Conservation (phyloP, 2,888 invertebrate species). For the Drymonia ruficornis region DNA sequence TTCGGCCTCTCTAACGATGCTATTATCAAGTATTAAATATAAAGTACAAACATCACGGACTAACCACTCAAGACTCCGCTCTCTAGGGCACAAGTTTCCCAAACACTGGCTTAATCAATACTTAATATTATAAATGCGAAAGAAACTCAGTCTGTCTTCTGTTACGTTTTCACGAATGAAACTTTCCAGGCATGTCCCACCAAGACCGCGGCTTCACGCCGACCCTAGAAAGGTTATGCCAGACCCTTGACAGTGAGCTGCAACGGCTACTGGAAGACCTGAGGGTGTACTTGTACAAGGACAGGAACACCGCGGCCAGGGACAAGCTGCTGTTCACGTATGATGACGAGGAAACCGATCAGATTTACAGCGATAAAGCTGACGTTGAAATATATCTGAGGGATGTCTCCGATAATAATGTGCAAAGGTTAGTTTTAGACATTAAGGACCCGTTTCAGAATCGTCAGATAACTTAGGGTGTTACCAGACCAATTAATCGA, state of each 20-base stretch:
- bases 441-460: too few species aligned
- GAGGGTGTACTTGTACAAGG: slow-evolving; percentile 87
- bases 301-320: slow-evolving; percentile 58
- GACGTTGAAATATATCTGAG: slow-evolving; percentile 82
- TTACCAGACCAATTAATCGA: too few species aligned
- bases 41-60: too few species aligned
- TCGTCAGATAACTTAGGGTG: too few species aligned
- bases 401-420: slow-evolving; percentile 72
- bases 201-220: slow-evolving; percentile 93
- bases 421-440: slow-evolving; percentile 69
- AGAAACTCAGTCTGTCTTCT: too few species aligned
- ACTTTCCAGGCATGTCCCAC: slow-evolving; percentile 84
- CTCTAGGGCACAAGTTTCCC: too few species aligned
- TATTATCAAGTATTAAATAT: too few species aligned
- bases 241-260: slow-evolving; percentile 86
- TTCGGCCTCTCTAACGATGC: too few species aligned
- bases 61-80: too few species aligned
- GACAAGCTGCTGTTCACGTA: slow-evolving; percentile 59
- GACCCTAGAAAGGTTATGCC: slow-evolving; percentile 88
- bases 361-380: slow-evolving; percentile 74
- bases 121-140: too few species aligned
- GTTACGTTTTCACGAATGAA: too few species aligned
- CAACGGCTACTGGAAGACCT: slow-evolving; percentile 88
- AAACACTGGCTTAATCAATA: too few species aligned
- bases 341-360: slow-evolving; percentile 66